Evolutionary conservation across 1,140 invertebrate genomes (phyloP).

Genomic region (Leptinotarsa defecta): DNA sequence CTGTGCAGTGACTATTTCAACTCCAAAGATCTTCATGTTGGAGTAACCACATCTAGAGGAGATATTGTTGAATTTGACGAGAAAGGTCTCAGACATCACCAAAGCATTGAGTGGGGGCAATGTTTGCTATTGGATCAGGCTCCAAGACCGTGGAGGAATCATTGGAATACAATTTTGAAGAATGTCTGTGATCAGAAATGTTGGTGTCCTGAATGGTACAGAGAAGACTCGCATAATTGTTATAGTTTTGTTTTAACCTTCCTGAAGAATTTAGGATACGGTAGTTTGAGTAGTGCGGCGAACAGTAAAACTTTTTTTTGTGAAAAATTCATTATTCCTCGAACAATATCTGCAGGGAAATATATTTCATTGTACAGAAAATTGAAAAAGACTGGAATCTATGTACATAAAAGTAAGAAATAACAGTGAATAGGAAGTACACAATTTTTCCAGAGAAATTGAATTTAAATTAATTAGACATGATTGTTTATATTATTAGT

Average conservation of each 20-base stretch:
- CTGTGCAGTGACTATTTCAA: conserved; percentile 72
- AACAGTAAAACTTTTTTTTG: conserved; percentile 71
- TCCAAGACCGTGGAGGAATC: conserved; percentile 69
- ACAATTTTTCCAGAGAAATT: too few species aligned
- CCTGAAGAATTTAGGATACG: conserved; percentile 67
- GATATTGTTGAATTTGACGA: conserved; percentile 78
- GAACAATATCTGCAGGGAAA: conserved; percentile 75
- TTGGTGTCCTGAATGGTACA: conserved; percentile 71
- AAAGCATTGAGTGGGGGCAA: conserved; percentile 68
- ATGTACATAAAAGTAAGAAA: conserved; percentile 56
- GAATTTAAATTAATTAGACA: too few species aligned
- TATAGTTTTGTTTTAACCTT: conserved; percentile 81
- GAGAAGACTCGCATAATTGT: conserved; percentile 76
- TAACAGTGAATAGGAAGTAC: background rate
- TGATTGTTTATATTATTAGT: too few species aligned
- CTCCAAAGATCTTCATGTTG: conserved; percentile 80
- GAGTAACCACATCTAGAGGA: conserved; percentile 75
- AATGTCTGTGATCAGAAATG: conserved; percentile 66
- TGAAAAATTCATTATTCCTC: conserved; percentile 75
- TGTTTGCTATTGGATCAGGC: conserved; percentile 72
- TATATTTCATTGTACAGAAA: conserved; percentile 80
- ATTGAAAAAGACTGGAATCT: conserved; percentile 60
- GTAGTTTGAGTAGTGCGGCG: conserved; percentile 66
- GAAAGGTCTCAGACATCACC: conserved; percentile 65
- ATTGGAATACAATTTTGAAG: conserved; percentile 75